Percentiles rank a stretch among this genome's conserved stretches.
Evolutionary conservation across 2,113 vertebrate species (phyloP).

Genomic region (Indicator indicator): DNA sequence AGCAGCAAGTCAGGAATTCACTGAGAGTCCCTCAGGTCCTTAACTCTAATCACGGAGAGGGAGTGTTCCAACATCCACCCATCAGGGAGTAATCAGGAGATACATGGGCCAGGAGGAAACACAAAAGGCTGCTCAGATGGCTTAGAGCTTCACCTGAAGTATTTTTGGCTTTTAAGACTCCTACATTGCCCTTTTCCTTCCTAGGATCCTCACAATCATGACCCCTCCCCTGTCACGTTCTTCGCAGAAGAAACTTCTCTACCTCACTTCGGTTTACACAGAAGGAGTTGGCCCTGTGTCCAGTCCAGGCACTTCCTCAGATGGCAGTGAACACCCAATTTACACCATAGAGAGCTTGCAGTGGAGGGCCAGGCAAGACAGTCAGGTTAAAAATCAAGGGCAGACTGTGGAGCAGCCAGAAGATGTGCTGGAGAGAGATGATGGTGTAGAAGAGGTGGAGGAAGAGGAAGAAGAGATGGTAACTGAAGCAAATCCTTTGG

Average conservation of each 20-base stretch:
- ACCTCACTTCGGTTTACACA: conserved; percentile 90
- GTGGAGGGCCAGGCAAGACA: conserved; percentile 73
- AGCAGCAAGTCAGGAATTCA: background rate
- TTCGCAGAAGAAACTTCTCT: conserved; percentile 84
- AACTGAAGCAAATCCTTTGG: conserved; percentile 31
- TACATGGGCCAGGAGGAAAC: background rate
- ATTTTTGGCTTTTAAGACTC: background rate
- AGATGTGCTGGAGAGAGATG: background rate
- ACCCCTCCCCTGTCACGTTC: conserved; percentile 82
- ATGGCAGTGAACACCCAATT: conserved; percentile 75
- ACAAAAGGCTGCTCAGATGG: background rate
- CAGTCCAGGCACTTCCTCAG: conserved; percentile 10
- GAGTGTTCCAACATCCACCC: background rate
- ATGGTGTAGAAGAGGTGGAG: conserved; percentile 36
- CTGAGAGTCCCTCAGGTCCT: background rate
- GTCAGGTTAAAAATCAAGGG: conserved; percentile 39
- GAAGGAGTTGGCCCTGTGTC: conserved; percentile 70
- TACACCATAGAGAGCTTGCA: conserved; percentile 90
- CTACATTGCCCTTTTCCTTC: background rate
- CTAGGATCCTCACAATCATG: conserved; percentile 88
- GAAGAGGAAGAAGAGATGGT: conserved; percentile 74
- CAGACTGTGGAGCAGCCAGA: conserved; percentile 23
- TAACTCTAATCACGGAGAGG: background rate
- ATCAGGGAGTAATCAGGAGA: background rate
- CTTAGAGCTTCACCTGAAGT: background rate